phyloP scores from a whole-genome alignment of 2,797 vertebrate genomes.

The Danio kyathit region DNA sequence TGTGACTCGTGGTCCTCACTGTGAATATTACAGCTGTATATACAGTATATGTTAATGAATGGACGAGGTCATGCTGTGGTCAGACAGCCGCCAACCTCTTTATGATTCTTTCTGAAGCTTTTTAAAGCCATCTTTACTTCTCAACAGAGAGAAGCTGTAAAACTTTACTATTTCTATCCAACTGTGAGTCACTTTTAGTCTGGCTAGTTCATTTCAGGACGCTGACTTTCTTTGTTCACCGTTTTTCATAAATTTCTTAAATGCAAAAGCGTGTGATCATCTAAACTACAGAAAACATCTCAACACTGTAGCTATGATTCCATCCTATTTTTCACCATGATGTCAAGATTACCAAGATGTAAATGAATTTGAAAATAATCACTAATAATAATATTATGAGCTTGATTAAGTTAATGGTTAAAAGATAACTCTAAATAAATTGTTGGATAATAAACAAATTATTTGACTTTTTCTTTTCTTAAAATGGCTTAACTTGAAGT shows the following conservation, averaged over 20 bases:
- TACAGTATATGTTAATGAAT: conserved; percentile 18
- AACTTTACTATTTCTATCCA: not conserved
- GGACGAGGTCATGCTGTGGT: not conserved
- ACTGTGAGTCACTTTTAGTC: not conserved
- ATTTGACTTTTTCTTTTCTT: too few relatives aligned
- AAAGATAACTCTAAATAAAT: too few relatives aligned
- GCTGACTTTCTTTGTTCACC: not conserved
- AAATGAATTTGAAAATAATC: too few relatives aligned
- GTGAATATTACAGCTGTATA: conserved; percentile 5
- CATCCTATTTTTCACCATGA: too few relatives aligned
- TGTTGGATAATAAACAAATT: too few relatives aligned
- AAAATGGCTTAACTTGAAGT: too few relatives aligned
- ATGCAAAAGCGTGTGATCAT: conserved; percentile 9
- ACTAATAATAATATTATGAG: too few relatives aligned
- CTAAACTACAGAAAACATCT: conserved; percentile 1
- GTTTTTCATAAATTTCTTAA: conserved; percentile 7
- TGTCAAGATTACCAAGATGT: too few relatives aligned
- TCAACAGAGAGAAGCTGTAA: not conserved
- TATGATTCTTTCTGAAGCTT: conserved; percentile 21
- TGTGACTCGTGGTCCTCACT: not conserved
- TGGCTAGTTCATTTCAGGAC: conserved; percentile 29
- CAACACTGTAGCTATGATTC: not conserved
- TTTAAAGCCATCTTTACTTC: not conserved
- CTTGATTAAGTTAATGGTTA: too few relatives aligned
- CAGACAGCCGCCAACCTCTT: not conserved